Percentiles rank a stretch among this genome's conserved stretches.
Conservation (phyloP, 2,888 invertebrate genomes). For the Slavum lentiscoides region DNA sequence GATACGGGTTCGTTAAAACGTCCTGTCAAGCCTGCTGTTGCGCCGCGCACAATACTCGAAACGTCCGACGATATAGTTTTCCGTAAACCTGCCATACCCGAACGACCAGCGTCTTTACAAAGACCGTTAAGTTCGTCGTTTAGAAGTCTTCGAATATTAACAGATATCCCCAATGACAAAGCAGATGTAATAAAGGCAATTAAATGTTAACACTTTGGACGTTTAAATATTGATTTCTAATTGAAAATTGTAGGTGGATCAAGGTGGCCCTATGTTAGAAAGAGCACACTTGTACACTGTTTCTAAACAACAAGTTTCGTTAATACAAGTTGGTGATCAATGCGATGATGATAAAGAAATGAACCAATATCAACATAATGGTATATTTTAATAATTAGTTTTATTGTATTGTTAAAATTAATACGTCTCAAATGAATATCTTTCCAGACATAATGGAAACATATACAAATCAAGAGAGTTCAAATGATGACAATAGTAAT, state of each 20-base stretch:
- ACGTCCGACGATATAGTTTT: conserved; percentile 55
- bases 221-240: conserved; percentile 1
- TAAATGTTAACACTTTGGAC: neutral
- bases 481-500: conserved; percentile 24
- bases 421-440: conserved; percentile 2
- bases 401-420: neutral
- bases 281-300: conserved; percentile 71
- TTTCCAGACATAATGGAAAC: conserved; percentile 26
- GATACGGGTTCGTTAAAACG: conserved; percentile 56
- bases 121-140: conserved; percentile 63
- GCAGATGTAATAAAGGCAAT: conserved; percentile 28
- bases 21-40: conserved; percentile 63
- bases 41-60: conserved; percentile 62
- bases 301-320: conserved; percentile 73
- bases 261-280: conserved; percentile 65
- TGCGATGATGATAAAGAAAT: conserved; percentile 41
- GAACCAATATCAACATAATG: conserved; percentile 25
- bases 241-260: conserved; percentile 54
- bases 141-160: conserved; percentile 59
- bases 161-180: conserved; percentile 59
- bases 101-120: conserved; percentile 73
- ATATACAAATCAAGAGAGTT: conserved; percentile 24
- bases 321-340: conserved; percentile 43
- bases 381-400: conserved; percentile 26
- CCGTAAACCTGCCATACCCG: conserved; percentile 78